A percentile compares a stretch with the other conserved stretches of the same genome.
These are phyloP conservation scores for Plectrocnemia conspersa DNA, from an alignment of 1,140 invertebrate species.

Conservation along the genomic window DNA sequence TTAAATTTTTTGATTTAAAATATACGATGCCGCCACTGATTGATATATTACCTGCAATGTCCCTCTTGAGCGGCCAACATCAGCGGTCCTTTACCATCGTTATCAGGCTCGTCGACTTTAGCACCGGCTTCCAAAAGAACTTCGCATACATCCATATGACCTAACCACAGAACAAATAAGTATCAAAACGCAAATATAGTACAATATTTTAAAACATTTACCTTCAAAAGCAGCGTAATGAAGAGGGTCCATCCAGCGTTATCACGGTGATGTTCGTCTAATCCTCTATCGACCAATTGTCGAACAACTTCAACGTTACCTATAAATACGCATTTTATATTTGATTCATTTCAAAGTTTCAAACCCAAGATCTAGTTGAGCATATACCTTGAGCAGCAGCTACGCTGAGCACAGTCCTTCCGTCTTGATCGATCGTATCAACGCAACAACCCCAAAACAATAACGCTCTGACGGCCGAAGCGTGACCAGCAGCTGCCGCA, in stretches of 20 bases:
- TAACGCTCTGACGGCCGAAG: conserved; percentile 41
- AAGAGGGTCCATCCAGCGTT: conserved; percentile 92
- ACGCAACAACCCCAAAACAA: conserved; percentile 51
- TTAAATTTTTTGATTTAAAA: too few species aligned
- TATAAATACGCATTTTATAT: conserved; percentile 26
- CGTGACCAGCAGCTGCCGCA: conserved; percentile 46
- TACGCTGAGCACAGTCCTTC: conserved; percentile 81
- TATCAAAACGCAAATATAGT: not conserved
- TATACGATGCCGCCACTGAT: too few species aligned
- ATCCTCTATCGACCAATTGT: conserved; percentile 79
- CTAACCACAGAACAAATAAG: conserved; percentile 36
- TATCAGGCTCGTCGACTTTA: conserved; percentile 85
- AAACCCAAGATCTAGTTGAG: conserved; percentile 37
- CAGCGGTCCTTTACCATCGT: conserved; percentile 88
- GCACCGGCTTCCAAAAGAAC: conserved; percentile 87
- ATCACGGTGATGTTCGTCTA: conserved; percentile 87
- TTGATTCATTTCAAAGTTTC: not conserved
- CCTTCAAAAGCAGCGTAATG: conserved; percentile 93
- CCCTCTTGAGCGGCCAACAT: conserved; percentile 88
- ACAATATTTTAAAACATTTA: conserved; percentile 22
- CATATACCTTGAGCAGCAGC: conserved; percentile 77
- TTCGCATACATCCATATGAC: conserved; percentile 81
- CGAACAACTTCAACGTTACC: conserved; percentile 76
- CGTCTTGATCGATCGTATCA: conserved; percentile 61
- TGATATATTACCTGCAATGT: conserved; percentile 60